These are phyloP conservation scores for Microcebus griseorufus DNA, from an alignment of 2,113 vertebrate species.

Conservation along the genomic window DNA sequence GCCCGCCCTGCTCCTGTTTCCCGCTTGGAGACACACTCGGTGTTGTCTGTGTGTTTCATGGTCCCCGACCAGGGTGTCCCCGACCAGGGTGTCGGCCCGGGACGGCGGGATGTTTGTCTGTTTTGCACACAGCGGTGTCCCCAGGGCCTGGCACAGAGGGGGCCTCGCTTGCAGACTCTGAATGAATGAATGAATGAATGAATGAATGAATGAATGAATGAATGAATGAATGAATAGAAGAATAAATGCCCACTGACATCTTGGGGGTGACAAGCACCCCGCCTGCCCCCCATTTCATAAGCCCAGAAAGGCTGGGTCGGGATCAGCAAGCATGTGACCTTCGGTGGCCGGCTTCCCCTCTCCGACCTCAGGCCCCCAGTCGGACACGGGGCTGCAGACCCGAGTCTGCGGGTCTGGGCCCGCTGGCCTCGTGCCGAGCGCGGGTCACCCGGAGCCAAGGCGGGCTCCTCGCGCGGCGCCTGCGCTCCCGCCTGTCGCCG, in stretches of 20 bases:
- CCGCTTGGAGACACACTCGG: not conserved
- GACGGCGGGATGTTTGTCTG: not conserved
- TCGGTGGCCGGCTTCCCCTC: not conserved
- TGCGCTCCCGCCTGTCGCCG: constrained; percentile 1
- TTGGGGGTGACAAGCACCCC: not conserved
- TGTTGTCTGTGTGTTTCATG: not conserved
- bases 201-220: not conserved
- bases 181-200: not conserved
- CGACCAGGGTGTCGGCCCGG: not conserved
- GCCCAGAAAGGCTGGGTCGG: not conserved
- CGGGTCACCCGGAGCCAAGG: not conserved
- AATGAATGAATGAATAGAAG: not conserved
- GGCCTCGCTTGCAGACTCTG: too few relatives aligned
- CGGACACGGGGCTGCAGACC: not conserved
- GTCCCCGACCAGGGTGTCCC: not conserved
- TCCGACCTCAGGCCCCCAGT: not conserved
- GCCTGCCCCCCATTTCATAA: not conserved
- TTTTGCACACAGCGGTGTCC: not conserved
- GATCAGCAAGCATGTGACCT: not conserved
- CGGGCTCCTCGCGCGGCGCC: not conserved
- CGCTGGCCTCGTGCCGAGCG: too few relatives aligned
- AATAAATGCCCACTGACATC: not conserved
- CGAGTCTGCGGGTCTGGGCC: not conserved
- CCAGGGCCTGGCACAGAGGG: not conserved
- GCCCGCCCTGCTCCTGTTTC: not conserved